Percentiles rank a stretch among this genome's conserved stretches.
phyloP scores from a whole-genome alignment of 2,888 invertebrate genomes.

The Drosophila testacea region DNA sequence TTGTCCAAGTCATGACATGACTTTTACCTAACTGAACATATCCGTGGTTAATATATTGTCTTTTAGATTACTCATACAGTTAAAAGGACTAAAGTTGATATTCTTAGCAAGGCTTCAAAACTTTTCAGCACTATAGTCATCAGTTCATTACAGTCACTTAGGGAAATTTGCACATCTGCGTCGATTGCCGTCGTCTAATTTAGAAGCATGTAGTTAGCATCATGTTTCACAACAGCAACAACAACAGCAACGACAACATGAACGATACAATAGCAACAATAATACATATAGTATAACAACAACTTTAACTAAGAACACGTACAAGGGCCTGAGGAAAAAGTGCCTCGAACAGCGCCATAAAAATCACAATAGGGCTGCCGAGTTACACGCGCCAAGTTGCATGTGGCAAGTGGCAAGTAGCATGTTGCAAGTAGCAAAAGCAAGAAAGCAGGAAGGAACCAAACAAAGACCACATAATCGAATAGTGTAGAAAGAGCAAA shows the following conservation, averaged over 20 bases:
- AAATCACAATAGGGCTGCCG: conserved; percentile 72
- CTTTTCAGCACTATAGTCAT: not conserved
- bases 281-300: conserved; percentile 19
- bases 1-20: conserved; percentile 16
- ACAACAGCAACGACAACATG: conserved; percentile 23
- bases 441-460: conserved; percentile 52
- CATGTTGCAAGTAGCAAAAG: conserved; percentile 44
- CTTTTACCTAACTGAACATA: conserved; percentile 15
- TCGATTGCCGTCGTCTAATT: conserved; percentile 59
- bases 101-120: not conserved
- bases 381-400: conserved; percentile 64
- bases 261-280: conserved; percentile 18
- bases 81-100: not conserved
- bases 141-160: conserved; percentile 38
- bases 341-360: conserved; percentile 67
- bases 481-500: conserved; percentile 5
- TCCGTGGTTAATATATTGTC: not conserved
- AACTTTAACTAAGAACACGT: conserved; percentile 66
- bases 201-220: conserved; percentile 64
- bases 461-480: conserved; percentile 15
- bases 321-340: conserved; percentile 42
- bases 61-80: not conserved
- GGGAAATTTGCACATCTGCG: conserved; percentile 71
- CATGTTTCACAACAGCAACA: conserved; percentile 60
- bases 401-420: conserved; percentile 25